Conservation (phyloP, 1,140 invertebrate species). For the Pinna nobilis region DNA sequence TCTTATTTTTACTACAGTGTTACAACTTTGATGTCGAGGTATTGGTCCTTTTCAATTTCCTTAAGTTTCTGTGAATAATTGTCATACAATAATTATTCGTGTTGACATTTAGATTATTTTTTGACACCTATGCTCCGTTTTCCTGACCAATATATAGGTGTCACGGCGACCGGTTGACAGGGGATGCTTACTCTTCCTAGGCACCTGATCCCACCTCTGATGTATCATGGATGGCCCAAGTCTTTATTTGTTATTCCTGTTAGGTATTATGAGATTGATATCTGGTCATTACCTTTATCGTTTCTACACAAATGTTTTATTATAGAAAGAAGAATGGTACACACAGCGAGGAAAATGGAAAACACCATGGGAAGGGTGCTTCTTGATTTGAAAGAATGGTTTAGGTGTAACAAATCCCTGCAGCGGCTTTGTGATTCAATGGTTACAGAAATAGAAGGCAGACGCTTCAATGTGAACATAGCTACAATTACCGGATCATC, state of each 20-base stretch:
- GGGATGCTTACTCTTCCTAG: too few relatives aligned
- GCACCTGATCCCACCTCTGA: too few relatives aligned
- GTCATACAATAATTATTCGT: too few relatives aligned
- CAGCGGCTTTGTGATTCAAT: constrained; percentile 16
- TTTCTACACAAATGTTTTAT: too few relatives aligned
- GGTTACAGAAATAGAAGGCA: constrained; percentile 15
- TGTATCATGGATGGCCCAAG: not conserved
- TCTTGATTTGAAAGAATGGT: constrained; percentile 10
- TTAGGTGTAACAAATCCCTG: not conserved
- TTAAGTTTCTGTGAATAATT: too few relatives aligned
- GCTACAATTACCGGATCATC: constrained; percentile 14
- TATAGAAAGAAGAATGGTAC: not conserved
- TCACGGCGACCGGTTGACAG: too few relatives aligned
- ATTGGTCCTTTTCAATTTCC: too few relatives aligned
- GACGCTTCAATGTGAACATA: constrained; percentile 22
- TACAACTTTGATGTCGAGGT: too few relatives aligned
- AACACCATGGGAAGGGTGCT: not conserved
- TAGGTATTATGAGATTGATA: not conserved
- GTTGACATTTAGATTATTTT: not conserved
- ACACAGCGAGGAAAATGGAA: constrained; percentile 13
- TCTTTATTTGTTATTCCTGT: not conserved
- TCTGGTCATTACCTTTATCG: too few relatives aligned
- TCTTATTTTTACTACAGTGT: too few relatives aligned
- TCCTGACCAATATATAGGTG: not conserved
- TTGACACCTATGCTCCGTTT: not conserved